Evolutionary conservation across 2,113 vertebrate genomes (phyloP).

Genomic region (Platanista minor): DNA sequence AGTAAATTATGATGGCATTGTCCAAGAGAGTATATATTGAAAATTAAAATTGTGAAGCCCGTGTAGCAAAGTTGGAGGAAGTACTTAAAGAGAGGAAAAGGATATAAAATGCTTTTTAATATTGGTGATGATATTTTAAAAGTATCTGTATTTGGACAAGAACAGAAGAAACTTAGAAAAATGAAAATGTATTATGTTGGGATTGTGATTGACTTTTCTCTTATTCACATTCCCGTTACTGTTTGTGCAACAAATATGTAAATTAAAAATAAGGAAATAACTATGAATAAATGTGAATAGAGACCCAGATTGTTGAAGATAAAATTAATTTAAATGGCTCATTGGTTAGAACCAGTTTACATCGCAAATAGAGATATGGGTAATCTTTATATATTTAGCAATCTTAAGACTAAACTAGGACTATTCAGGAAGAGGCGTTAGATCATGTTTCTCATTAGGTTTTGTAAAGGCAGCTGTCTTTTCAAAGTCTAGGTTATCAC

Average conservation of each 20-base stretch:
- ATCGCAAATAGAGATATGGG: not conserved
- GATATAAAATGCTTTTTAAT: not conserved
- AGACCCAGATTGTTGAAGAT: not conserved
- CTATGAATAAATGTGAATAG: constrained; percentile 7
- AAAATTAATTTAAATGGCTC: constrained; percentile 1
- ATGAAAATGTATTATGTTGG: not conserved
- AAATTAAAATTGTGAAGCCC: constrained; percentile 22
- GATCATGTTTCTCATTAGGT: not conserved
- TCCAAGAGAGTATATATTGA: not conserved
- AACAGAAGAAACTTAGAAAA: not conserved
- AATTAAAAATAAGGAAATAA: not conserved
- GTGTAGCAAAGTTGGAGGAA: not conserved
- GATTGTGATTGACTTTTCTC: not conserved
- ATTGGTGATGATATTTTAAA: not conserved
- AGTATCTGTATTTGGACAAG: constrained; percentile 4
- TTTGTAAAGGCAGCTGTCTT: not conserved
- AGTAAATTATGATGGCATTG: not conserved
- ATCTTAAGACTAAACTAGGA: not conserved
- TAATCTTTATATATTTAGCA: not conserved
- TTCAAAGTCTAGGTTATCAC: not conserved
- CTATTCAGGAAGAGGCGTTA: not conserved
- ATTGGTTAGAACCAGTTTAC: not conserved
- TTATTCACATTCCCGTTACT: not conserved
- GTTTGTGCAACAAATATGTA: not conserved
- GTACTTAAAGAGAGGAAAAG: not conserved